Evolutionary conservation across 2,797 vertebrate genomes (phyloP).

Genomic region (Catharus ustulatus): DNA sequence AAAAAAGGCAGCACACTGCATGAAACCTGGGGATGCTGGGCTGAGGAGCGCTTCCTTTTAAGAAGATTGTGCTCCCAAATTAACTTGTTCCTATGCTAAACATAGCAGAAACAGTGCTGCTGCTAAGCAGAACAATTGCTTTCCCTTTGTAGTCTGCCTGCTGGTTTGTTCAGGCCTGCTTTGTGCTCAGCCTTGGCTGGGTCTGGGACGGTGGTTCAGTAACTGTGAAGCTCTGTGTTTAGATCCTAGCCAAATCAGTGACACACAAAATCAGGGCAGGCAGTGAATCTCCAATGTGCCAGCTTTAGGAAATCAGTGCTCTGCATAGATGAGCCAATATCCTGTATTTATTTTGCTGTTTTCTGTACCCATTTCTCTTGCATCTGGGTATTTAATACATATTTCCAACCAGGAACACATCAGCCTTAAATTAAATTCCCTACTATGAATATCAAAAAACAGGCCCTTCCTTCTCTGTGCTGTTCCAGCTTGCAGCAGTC

Average conservation of each 20-base stretch:
- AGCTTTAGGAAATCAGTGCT: constrained; percentile 59
- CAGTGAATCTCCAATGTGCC: constrained; percentile 47
- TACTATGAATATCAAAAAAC: constrained; percentile 23
- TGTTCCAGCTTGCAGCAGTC: background rate
- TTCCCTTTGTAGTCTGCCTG: constrained; percentile 56
- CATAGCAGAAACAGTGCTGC: constrained; percentile 57
- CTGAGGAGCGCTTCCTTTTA: constrained; percentile 51
- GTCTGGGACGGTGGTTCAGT: constrained; percentile 57
- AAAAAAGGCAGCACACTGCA: constrained; percentile 59
- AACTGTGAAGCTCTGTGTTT: constrained; percentile 54
- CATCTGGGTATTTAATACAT: constrained; percentile 38
- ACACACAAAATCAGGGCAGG: constrained; percentile 67
- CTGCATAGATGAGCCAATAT: constrained; percentile 24
- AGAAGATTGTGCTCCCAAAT: constrained; percentile 74
- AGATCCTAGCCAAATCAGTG: constrained; percentile 67
- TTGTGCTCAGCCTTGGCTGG: constrained; percentile 71
- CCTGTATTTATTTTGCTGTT: constrained; percentile 57
- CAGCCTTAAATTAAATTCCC: constrained; percentile 58
- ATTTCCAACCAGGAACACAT: constrained; percentile 37
- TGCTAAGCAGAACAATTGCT: constrained; percentile 73
- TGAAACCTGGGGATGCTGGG: constrained; percentile 60
- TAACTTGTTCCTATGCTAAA: constrained; percentile 77
- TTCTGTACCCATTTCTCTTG: constrained; percentile 33
- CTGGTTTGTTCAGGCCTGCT: constrained; percentile 64
- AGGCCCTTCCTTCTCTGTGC: background rate